These are phyloP conservation scores for Eudyptes chrysolophus DNA, from an alignment of 2,113 vertebrate species.

Conservation along the genomic window DNA sequence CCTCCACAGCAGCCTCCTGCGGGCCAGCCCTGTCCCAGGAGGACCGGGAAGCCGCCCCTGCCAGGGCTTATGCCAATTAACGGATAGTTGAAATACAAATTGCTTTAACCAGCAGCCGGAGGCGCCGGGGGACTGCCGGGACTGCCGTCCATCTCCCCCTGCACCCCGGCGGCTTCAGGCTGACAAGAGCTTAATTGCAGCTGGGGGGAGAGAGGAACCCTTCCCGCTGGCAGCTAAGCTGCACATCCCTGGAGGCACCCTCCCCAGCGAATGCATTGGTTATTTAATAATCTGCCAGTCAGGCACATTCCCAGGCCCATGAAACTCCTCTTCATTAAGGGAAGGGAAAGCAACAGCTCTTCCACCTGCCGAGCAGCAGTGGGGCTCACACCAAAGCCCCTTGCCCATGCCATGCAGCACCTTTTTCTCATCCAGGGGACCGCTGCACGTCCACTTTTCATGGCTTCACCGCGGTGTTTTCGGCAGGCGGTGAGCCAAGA, in stretches of 20 bases:
- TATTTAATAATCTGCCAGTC: background rate
- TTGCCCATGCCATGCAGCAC: rapidly evolving
- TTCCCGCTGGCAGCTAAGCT: background rate
- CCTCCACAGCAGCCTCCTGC: rapidly evolving
- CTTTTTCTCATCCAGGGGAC: background rate
- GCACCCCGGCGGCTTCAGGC: background rate
- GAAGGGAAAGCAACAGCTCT: no score
- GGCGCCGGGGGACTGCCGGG: background rate
- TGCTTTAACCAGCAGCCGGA: background rate
- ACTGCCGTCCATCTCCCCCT: background rate
- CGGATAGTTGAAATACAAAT: constrained; percentile 7
- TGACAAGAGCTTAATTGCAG: constrained; percentile 36
- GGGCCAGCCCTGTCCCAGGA: background rate
- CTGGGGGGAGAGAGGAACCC: background rate
- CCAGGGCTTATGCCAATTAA: background rate
- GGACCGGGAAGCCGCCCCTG: background rate
- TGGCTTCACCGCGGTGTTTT: rapidly evolving
- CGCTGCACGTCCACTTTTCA: rapidly evolving
- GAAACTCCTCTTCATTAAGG: no score
- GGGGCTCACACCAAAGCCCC: background rate
- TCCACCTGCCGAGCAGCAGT: background rate
- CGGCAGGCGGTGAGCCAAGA: background rate
- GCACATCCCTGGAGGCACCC: background rate
- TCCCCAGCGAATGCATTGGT: rapidly evolving
- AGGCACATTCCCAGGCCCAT: no score